Evolutionary conservation across 2,888 invertebrate genomes (phyloP), one percentile per base, ranked within the genome.

Genomic region (Lithophane ornitopus): DNA sequence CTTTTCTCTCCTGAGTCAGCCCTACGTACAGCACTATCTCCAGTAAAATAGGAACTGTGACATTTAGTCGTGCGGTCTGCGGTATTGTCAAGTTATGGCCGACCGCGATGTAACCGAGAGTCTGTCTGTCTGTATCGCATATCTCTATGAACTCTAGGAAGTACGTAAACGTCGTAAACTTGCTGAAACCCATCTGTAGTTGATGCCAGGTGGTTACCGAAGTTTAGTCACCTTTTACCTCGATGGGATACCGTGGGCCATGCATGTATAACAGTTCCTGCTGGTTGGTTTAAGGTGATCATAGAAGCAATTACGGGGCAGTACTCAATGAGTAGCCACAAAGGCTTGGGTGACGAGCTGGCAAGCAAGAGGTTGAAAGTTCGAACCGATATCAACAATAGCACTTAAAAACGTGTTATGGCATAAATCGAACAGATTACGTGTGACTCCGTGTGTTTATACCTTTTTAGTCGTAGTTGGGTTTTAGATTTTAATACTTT

Each of bases 31-130:
- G 44, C 58, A 73, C 77, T 74, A 74, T 74, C 84, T 63, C 41
- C 79, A 67, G 69, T 81, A 88, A 87, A 87, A 72, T 71, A 87
- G 87, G 88, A 87, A 87, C 88, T 87, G 82, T 68, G 86, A 84
- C 78, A 88, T 88, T 87, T 87, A 81, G 26, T 74, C 79, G 71
- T 81, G 89, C 87, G 87, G 89, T 88, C 76, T 87, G 87, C 72
- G 87, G 87, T 76, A 70, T 81, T 76, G 80, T 78, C 78, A 58
- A 81, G 81, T 87, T 85, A 88, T 82, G 67, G 73, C 54, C 73
- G 73, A 72, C 70, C 68, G 62, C 82, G 73, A 78, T 82, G 86
- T 89, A 85, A 89, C 74, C 61, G 63, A 52, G 67, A 63, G 28
- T 75, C 70, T 72, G 74, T 81, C 70, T 72, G 74, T 81, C 61